phyloP scores from a whole-genome alignment of 2,797 vertebrate genomes.

The Premnoplex brunnescens region DNA sequence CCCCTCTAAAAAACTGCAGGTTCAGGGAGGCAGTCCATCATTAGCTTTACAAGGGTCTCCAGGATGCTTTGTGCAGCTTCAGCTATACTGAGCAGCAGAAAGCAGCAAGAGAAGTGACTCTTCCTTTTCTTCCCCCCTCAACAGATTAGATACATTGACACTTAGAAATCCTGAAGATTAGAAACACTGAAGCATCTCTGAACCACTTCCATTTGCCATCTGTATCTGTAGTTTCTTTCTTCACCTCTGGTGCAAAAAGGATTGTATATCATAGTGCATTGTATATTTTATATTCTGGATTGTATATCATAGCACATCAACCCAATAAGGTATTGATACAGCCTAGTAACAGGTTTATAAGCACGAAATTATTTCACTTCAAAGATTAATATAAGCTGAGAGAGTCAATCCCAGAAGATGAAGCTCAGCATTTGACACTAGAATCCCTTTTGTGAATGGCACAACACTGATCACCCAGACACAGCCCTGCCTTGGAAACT shows the following conservation, averaged over 20 bases:
- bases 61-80: background rate
- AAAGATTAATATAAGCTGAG: background rate
- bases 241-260: background rate
- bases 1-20: background rate
- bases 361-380: background rate
- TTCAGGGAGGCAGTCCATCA: background rate
- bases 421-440: background rate
- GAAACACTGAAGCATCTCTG: background rate
- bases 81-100: background rate
- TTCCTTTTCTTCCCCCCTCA: background rate
- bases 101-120: background rate
- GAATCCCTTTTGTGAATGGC: background rate
- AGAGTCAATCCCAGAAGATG: background rate
- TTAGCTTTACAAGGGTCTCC: background rate
- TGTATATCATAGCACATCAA: background rate
- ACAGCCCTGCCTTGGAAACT: background rate
- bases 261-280: background rate
- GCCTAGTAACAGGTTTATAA: background rate
- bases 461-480: background rate
- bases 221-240: background rate
- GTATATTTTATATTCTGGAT: background rate
- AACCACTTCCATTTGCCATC: background rate
- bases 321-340: background rate
- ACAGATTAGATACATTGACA: background rate
- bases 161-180: background rate